Base-by-base conservation (phyloP, 2,113 vertebrate genomes). In the Amphiprion ocellaris region DNA sequence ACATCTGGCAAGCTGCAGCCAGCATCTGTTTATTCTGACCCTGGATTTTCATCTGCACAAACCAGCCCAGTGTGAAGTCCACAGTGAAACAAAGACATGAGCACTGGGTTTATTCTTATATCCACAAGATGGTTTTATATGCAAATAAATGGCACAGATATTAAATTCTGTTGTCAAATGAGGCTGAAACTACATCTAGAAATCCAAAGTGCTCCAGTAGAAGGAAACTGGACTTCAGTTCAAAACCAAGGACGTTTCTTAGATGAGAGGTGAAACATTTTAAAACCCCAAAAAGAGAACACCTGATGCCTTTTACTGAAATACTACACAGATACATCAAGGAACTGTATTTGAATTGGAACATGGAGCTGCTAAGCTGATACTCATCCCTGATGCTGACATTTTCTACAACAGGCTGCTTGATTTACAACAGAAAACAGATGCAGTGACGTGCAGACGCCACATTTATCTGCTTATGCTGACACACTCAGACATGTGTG, bases 1-100 rank as follows among this genome's bases (percentile, higher is more conserved):
- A 99, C 97, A 99, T 99, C 84, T 98, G 97, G 76, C 97, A 98
- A 58, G 97, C 97, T 0, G 97, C 97, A 0, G 97, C 96, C 83
- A 99, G 62, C 97, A 99, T 99, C 93, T 98, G 96, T 82, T 99
- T 98, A 83, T 98, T 99, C 90, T 98, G 97, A 2, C 97, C 97
- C 90, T 98, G 97, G 84, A 98, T 99, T 93, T 98, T 99, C 91
- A 98, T 97, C 97, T 99, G 90, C 3, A 47, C 16, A 39, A 60
- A 69, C 70, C 49, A 63, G 61, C 44, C 3, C 4, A 39, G n/a
- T 0, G 0, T 37, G 6, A 28, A 33, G 39, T 17, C 19, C 10
- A 1, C 7, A 8, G 24, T 4, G 10, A n/a, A 56, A 47, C 11
- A 52, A 15, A 28, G 10, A 10, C 17, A 19, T 24, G 21, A 49